Conservation (phyloP, 2,797 vertebrate genomes). For the Danio choprae region DNA sequence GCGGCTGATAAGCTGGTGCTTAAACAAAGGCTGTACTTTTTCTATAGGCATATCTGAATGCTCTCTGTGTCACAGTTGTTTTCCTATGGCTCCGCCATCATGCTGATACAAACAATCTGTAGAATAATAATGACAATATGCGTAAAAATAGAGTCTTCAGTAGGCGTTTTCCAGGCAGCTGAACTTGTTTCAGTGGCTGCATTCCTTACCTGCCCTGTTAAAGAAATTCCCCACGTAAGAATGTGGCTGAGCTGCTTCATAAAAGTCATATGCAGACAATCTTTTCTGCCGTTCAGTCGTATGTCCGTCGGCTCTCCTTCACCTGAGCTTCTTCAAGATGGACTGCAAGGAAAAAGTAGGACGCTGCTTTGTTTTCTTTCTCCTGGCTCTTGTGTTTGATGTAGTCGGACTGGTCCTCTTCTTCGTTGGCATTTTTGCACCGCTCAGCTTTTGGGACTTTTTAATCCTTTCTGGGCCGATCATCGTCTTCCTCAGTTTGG, state of each 20-base stretch:
- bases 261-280: background rate
- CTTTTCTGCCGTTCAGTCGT: constrained; percentile 27
- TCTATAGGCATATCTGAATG: background rate
- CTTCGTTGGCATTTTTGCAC: constrained; percentile 82
- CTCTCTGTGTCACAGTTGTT: background rate
- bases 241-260: constrained; percentile 18
- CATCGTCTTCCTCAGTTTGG: constrained; percentile 84
- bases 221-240: constrained; percentile 62
- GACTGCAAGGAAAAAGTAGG: constrained; percentile 47
- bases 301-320: background rate
- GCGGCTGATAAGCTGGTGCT: background rate
- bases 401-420: constrained; percentile 78
- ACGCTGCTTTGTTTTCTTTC: constrained; percentile 67
- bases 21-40: background rate
- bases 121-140: constrained; percentile 59
- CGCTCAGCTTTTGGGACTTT: constrained; percentile 87
- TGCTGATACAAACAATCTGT: constrained; percentile 7
- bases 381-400: constrained; percentile 80
- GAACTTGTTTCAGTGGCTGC: constrained; percentile 46
- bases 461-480: constrained; percentile 85
- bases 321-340: constrained; percentile 68
- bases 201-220: constrained; percentile 41
- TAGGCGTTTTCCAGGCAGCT: constrained; percentile 16
- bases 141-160: background rate
- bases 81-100: background rate